phyloP scores from a whole-genome alignment of 2,797 vertebrate species.

The Phrynocephalus vlangalii region DNA sequence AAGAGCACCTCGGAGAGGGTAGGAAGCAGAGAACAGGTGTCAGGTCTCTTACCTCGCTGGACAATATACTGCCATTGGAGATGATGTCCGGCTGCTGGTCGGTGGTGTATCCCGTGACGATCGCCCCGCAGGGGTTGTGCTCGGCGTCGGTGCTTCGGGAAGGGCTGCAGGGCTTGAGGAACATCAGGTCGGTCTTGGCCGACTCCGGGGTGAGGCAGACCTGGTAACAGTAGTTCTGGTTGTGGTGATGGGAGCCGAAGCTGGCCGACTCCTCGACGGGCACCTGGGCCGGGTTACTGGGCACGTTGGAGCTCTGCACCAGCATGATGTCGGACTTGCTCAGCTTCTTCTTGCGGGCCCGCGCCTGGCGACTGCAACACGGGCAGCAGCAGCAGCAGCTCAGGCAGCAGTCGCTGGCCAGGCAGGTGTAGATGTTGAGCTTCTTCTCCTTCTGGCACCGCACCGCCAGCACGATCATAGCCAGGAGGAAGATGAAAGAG shows the following conservation, averaged over 20 bases:
- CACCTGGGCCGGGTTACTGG: constrained; percentile 85
- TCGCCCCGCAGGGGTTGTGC: constrained; percentile 93
- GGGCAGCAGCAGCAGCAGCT: constrained; percentile 86
- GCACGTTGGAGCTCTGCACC: constrained; percentile 90
- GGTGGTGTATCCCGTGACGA: constrained; percentile 89
- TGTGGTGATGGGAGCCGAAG: constrained; percentile 91
- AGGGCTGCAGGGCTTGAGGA: constrained; percentile 96
- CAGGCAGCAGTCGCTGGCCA: constrained; percentile 90
- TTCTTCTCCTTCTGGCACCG: constrained; percentile 98
- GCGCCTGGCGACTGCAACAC: constrained; percentile 89
- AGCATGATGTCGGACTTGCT: constrained; percentile 99
- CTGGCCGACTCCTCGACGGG: constrained; percentile 90
- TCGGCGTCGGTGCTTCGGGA: constrained; percentile 91
- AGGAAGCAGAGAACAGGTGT: constrained; percentile 50
- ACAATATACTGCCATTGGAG: constrained; percentile 96
- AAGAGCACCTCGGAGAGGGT: constrained; percentile 12
- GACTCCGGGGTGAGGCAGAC: constrained; percentile 98
- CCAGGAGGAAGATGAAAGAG: constrained; percentile 95
- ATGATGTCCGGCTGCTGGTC: constrained; percentile 99
- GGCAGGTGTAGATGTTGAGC: constrained; percentile 92
- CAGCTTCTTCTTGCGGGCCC: constrained; percentile 95
- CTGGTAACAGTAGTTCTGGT: constrained; percentile 99
- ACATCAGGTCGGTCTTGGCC: constrained; percentile 98
- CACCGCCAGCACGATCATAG: constrained; percentile 97
- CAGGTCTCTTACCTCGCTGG: constrained; percentile 89